phyloP scores from a whole-genome alignment of 2,888 invertebrate genomes.

The Lasioglossum oenotherae region DNA sequence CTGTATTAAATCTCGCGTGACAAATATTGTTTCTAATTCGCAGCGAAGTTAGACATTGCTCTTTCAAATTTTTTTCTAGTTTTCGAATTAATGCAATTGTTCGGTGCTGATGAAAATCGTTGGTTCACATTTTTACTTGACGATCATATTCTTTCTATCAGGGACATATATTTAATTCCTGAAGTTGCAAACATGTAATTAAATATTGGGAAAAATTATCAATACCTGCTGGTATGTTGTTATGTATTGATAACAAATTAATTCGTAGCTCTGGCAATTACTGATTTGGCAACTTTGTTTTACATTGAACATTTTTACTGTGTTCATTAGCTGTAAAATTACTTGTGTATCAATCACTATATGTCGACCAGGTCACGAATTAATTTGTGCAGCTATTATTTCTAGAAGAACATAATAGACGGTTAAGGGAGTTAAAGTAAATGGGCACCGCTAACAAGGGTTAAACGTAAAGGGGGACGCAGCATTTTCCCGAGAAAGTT shows the following conservation, averaged over 20 bases:
- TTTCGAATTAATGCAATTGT: not conserved
- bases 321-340: too few relatives aligned
- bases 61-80: not conserved
- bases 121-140: not conserved
- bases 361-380: not conserved
- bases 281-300: too few relatives aligned
- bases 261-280: too few relatives aligned
- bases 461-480: not conserved
- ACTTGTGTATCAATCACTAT: too few relatives aligned
- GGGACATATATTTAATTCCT: too few relatives aligned
- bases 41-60: not conserved
- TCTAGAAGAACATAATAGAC: not conserved
- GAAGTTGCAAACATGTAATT: too few relatives aligned
- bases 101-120: not conserved
- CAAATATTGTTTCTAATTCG: not conserved
- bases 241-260: too few relatives aligned
- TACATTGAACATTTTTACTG: too few relatives aligned
- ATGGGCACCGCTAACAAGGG: not conserved
- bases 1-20: not conserved
- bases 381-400: not conserved
- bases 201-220: too few relatives aligned
- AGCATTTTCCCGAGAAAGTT: not conserved
- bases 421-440: not conserved
- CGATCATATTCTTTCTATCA: too few relatives aligned
- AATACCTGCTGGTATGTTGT: not conserved